Evolutionary conservation across 2,797 vertebrate species (phyloP).

Genomic region (Uromys caudimaculatus): DNA sequence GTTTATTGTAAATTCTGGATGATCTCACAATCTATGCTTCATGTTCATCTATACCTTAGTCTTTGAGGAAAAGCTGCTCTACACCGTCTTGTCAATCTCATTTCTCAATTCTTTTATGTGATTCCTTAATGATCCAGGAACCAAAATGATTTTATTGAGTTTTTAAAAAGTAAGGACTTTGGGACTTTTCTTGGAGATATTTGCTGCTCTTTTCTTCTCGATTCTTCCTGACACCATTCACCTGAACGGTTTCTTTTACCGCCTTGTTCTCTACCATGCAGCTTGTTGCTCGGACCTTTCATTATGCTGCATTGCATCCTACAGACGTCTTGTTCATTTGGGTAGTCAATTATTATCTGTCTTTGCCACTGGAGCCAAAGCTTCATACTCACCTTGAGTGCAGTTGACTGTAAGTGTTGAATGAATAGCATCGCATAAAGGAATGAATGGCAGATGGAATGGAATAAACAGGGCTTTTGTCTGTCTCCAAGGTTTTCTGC

Average conservation of each 20-base stretch:
- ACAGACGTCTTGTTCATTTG: slow-evolving; percentile 43
- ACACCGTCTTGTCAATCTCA: neutral
- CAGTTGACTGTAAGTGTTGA: slow-evolving; percentile 24
- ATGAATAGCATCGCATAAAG: slow-evolving; percentile 48
- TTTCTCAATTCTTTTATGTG: neutral
- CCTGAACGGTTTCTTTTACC: slow-evolving; percentile 13
- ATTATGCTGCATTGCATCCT: neutral
- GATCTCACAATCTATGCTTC: neutral
- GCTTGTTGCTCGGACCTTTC: neutral
- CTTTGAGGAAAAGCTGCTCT: neutral
- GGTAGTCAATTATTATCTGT: slow-evolving; percentile 33
- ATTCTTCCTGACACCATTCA: neutral
- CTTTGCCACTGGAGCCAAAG: neutral
- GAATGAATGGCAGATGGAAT: slow-evolving; percentile 33
- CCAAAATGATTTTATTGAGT: slow-evolving; percentile 20
- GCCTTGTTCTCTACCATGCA: neutral
- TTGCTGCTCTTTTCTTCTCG: neutral
- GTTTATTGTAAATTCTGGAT: neutral
- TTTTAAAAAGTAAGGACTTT: neutral
- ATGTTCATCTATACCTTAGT: neutral
- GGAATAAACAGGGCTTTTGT: slow-evolving; percentile 40
- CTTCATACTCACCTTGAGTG: slow-evolving; percentile 17
- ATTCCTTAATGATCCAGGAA: neutral
- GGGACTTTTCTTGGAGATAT: neutral
- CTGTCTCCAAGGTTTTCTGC: neutral